Conservation (phyloP, 2,797 vertebrate genomes). For the Delichon dasypus region DNA sequence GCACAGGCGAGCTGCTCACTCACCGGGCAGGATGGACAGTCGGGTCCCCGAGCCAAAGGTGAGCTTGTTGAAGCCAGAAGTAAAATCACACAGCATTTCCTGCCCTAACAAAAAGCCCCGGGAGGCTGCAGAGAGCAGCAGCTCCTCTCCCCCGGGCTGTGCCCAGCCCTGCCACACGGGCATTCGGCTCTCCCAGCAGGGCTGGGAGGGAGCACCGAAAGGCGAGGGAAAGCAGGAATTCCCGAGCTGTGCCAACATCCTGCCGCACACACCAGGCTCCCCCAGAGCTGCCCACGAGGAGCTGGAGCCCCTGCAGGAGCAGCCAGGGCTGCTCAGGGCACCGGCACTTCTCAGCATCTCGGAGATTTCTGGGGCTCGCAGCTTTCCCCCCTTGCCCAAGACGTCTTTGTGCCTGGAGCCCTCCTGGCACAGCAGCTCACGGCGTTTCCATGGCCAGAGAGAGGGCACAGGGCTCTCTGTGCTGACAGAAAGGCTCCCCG, state of each 20-base stretch:
- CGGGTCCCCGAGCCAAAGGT: background rate
- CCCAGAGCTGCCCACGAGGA: background rate
- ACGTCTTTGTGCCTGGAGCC: background rate
- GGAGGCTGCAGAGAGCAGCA: too few relatives aligned
- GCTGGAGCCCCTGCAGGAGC: background rate
- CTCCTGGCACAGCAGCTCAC: background rate
- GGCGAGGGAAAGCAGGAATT: background rate
- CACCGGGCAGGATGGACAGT: background rate
- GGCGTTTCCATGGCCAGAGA: background rate
- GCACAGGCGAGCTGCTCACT: background rate
- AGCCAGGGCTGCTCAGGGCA: background rate
- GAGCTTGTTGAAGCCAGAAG: background rate
- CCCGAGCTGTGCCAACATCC: background rate
- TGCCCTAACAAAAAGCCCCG: too few relatives aligned
- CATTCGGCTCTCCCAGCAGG: background rate
- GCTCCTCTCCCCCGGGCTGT: too few relatives aligned
- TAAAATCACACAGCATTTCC: background rate
- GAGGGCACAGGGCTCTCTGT: background rate
- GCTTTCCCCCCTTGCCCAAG: conserved; percentile 27
- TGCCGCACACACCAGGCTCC: background rate
- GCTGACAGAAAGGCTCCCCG: background rate
- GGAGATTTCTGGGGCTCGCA: background rate
- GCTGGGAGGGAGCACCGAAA: too few relatives aligned
- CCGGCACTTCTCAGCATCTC: background rate
- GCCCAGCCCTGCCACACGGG: background rate